These are phyloP conservation scores for Melanotaenia pygmaea DNA, from an alignment of 2,797 vertebrate genomes.

Conservation along the genomic window DNA sequence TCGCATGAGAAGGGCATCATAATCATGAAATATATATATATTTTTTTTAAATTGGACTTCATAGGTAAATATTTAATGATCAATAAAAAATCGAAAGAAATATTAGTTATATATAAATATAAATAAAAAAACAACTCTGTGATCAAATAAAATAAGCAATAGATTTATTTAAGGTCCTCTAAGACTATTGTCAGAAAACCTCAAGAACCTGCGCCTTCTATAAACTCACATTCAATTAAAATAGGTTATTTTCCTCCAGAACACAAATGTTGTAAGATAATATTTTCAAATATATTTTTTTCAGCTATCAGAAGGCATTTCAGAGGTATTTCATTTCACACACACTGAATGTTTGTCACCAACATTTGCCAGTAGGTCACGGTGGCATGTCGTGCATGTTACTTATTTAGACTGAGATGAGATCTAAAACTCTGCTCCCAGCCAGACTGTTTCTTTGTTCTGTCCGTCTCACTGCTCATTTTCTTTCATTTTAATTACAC, in stretches of 20 bases:
- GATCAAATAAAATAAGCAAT: neutral
- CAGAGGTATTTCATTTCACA: conserved; percentile 86
- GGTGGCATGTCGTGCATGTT: conserved; percentile 86
- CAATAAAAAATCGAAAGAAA: conserved; percentile 27
- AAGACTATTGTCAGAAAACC: conserved; percentile 3
- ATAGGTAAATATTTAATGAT: conserved; percentile 34
- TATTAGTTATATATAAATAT: conserved; percentile 44
- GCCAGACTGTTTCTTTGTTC: conserved; percentile 64
- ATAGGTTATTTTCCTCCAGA: conserved; percentile 58
- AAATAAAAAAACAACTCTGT: neutral
- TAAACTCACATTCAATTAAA: conserved; percentile 24
- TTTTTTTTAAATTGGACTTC: conserved; percentile 29
- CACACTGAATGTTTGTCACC: conserved; percentile 84
- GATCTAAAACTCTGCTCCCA: conserved; percentile 54
- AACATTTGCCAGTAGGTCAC: conserved; percentile 77
- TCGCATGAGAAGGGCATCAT: conserved; percentile 51
- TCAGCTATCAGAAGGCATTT: conserved; percentile 87
- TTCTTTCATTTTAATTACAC: conserved; percentile 67
- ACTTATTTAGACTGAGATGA: conserved; percentile 65
- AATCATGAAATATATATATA: conserved; percentile 47
- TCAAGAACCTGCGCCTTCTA: neutral
- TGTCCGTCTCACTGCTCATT: conserved; percentile 72
- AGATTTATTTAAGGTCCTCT: neutral
- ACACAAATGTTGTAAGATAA: conserved; percentile 79
- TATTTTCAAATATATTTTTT: conserved; percentile 86